Evolutionary conservation across 2,888 invertebrate genomes (phyloP).

Genomic region (Trypoxylon attenuatum): DNA sequence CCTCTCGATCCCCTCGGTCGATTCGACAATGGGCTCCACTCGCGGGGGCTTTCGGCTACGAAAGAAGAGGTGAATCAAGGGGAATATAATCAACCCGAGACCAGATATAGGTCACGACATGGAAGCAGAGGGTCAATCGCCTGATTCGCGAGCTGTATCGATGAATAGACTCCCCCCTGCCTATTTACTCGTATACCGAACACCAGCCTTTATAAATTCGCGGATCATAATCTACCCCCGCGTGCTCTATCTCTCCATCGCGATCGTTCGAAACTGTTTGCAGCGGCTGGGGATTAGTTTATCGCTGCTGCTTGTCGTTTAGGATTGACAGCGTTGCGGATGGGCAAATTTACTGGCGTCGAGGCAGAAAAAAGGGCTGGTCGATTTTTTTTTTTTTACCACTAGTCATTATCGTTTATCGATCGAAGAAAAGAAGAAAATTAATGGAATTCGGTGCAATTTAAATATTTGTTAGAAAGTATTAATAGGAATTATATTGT

Average conservation of each 20-base stretch:
- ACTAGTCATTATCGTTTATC: too few relatives aligned
- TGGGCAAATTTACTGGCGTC: too few relatives aligned
- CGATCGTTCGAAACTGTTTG: neutral
- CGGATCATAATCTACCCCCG: neutral
- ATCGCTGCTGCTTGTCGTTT: too few relatives aligned
- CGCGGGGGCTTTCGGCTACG: neutral
- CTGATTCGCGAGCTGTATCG: neutral
- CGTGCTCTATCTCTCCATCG: neutral
- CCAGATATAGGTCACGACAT: slow-evolving; percentile 59
- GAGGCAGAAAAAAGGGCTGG: too few relatives aligned
- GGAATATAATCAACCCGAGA: slow-evolving; percentile 39
- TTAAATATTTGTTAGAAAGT: too few relatives aligned
- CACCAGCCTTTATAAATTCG: neutral
- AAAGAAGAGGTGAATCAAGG: slow-evolving; percentile 18
- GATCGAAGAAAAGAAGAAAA: too few relatives aligned
- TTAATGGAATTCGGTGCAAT: too few relatives aligned
- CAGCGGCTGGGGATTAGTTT: too few relatives aligned
- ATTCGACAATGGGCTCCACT: slow-evolving; percentile 19
- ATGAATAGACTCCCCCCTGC: neutral
- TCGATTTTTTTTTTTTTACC: too few relatives aligned
- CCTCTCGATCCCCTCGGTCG: slow-evolving; percentile 2
- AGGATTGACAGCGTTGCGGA: too few relatives aligned
- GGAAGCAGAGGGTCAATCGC: neutral
- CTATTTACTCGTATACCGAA: neutral
- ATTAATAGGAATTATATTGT: too few relatives aligned